Evolutionary conservation across 2,888 invertebrate species (phyloP), one percentile per base, ranked within the genome.

Genomic region (Melipona beecheii): DNA sequence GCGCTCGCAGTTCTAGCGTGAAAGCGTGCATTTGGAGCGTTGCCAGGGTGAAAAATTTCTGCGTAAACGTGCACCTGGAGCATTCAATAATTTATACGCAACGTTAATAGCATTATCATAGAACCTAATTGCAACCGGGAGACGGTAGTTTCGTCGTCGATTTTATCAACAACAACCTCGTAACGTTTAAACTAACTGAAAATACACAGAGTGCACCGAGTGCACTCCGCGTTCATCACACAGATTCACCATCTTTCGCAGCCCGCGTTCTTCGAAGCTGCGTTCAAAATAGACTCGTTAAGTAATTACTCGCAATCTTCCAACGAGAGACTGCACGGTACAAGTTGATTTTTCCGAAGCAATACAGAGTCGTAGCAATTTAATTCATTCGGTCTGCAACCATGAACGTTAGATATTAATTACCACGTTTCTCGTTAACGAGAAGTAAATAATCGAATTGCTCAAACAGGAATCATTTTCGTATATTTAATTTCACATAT

Each of bases 21-120:
- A 52, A 43, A 31, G 68, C 43, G 43, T 75, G 31, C 62, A 75
- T 70, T 81, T 81, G 82, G 82, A 70, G 17, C 31, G 65, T 56
- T 31, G 82, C 82, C 82, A 82, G 65, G 43, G 21, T 52, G 81
- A 75, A 82, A 81, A 82, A 81, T 81, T 82, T 70, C 70, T 49
- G 70, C 65, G 75, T 70, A 54, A 24, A 66, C 54, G 65, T 43
- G 50, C 65, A 70, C 69, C 50, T 58, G 81, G 74, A 70, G 5
- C 68, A 27, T 71, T 81, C 52, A n/a, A 60, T 79, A 81, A 81
- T 81, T 81, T 68, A 62, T 68, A 62, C 66, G 72, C 72, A 62
- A 49, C 68, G 74, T 52, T 81, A 69, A 74, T 81, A 24, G 65
- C 62, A 58, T 82, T 70, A 70, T 81, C 74, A 56, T 71, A 66